These are phyloP conservation scores for Petrocephalus schoutedeni DNA, from an alignment of 2,797 vertebrate species.

Conservation along the genomic window DNA sequence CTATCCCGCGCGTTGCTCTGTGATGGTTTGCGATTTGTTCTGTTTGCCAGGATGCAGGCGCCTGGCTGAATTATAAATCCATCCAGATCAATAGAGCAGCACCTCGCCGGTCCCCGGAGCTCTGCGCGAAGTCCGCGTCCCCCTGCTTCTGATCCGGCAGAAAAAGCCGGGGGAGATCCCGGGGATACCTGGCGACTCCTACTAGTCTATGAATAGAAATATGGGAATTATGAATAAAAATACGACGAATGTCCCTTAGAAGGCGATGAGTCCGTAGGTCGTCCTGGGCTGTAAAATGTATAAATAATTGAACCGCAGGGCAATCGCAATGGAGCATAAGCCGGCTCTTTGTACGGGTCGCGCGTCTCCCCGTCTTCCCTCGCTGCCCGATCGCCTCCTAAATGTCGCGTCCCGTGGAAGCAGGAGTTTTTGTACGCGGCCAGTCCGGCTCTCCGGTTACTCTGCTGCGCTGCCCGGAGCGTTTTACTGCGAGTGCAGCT, in stretches of 20 bases:
- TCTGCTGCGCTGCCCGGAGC: constrained; percentile 26
- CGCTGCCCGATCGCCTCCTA: neutral
- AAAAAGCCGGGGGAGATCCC: constrained; percentile 23
- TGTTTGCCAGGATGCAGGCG: neutral
- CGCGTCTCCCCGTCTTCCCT: neutral
- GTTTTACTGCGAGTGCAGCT: constrained; percentile 36
- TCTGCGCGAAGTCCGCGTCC: constrained; percentile 55
- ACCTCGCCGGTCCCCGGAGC: constrained; percentile 40
- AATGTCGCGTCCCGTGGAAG: constrained; percentile 29
- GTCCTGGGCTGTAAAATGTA: constrained; percentile 16
- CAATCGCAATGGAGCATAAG: constrained; percentile 30
- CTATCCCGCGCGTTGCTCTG: constrained; percentile 7
- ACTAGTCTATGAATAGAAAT: neutral
- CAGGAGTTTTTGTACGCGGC: constrained; percentile 21
- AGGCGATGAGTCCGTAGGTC: constrained; percentile 12
- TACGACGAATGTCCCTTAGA: neutral
- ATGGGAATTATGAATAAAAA: neutral
- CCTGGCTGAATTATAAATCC: constrained; percentile 49
- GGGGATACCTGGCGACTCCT: neutral
- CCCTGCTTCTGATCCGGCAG: constrained; percentile 31
- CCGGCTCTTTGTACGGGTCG: constrained; percentile 12
- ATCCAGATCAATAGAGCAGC: constrained; percentile 41
- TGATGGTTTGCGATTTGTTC: constrained; percentile 22
- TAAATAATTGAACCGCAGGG: constrained; percentile 24
- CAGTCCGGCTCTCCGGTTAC: constrained; percentile 25